Evolutionary conservation across 2,888 invertebrate genomes (phyloP).

Genomic region (Dicyrtoma fusca): DNA sequence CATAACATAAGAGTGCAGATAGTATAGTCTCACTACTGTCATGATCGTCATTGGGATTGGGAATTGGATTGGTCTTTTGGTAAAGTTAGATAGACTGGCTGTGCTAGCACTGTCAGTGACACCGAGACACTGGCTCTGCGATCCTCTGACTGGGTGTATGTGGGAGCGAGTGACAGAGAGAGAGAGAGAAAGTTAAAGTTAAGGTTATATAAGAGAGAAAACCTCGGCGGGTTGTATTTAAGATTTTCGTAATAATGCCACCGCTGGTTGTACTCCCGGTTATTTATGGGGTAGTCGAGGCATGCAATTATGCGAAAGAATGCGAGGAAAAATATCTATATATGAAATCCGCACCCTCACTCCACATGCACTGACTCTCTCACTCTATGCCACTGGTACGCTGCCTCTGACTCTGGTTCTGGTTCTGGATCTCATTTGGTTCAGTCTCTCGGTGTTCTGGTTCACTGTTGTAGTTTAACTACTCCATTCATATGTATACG

Average conservation of each 20-base stretch:
- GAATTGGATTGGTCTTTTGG: background rate
- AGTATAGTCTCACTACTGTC: too few species aligned
- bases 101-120: background rate
- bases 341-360: constrained; percentile 48
- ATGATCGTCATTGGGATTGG: too few species aligned
- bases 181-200: constrained; percentile 2
- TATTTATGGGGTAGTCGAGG: constrained; percentile 57
- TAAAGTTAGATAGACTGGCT: background rate
- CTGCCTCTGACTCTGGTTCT: background rate
- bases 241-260: constrained; percentile 57
- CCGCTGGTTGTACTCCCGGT: constrained; percentile 53
- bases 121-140: background rate
- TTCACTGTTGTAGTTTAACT: too few species aligned
- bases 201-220: constrained; percentile 37
- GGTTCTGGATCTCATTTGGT: too few species aligned
- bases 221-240: constrained; percentile 56
- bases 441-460: background rate
- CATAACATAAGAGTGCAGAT: too few species aligned
- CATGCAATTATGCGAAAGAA: constrained; percentile 58
- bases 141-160: too few species aligned
- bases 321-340: constrained; percentile 54
- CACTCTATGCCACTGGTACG: background rate
- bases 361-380: constrained; percentile 18
- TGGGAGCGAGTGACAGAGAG: constrained; percentile 8
- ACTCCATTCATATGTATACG: too few species aligned